These are phyloP conservation scores for Ispidina picta DNA, from an alignment of 2,797 vertebrate genomes.

Conservation along the genomic window DNA sequence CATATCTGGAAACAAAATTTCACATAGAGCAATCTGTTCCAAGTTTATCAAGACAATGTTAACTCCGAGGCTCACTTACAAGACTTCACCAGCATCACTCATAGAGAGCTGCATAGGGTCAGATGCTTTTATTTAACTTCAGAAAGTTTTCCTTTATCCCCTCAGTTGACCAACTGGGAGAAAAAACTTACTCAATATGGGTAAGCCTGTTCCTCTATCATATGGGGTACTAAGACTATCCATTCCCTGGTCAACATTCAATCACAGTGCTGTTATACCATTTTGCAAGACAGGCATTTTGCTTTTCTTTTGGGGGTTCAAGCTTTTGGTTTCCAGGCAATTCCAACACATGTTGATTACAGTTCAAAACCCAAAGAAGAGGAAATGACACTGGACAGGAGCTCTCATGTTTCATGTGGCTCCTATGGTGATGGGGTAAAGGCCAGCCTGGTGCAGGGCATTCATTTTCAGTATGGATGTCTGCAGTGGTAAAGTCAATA, in stretches of 20 bases:
- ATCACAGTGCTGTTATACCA: background rate
- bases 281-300: background rate
- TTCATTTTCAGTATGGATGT: background rate
- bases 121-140: background rate
- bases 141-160: background rate
- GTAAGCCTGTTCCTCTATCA: background rate
- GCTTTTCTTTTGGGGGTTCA: background rate
- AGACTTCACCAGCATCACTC: background rate
- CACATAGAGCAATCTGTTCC: background rate
- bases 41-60: conserved; percentile 28
- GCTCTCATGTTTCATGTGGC: background rate
- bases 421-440: background rate
- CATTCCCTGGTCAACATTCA: background rate
- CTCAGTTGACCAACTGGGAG: background rate
- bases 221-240: background rate
- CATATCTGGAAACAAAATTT: conserved; percentile 7
- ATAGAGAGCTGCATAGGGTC: background rate
- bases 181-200: background rate
- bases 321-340: background rate
- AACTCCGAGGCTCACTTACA: background rate
- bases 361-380: background rate
- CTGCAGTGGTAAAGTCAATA: background rate
- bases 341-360: background rate
- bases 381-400: background rate
- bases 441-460: background rate